Base-by-base conservation (phyloP, 2,888 invertebrate genomes). In the Tenthredo livida region DNA sequence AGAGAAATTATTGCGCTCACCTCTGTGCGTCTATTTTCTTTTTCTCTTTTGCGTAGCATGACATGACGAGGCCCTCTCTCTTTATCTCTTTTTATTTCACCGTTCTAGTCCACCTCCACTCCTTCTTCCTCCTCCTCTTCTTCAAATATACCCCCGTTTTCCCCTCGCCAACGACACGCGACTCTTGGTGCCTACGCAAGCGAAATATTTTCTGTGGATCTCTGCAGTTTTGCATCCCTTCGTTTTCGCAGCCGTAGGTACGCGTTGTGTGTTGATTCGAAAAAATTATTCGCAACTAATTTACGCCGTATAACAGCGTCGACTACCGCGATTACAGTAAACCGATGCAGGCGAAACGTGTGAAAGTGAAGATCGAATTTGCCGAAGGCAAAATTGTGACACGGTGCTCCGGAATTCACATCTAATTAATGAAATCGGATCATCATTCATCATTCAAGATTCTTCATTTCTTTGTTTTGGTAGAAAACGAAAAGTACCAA, bases 341-440 rank as follows among this genome's bases (percentile, higher is more conserved):
- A 29, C 15, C 54, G 54, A 25, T 43, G 33, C n/a, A n/a, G n/a
- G 83, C 47, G 70, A 65, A 47, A 47, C 80, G 58, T 67, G 83
- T 83, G 83, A 83, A 83, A 83, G 83, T 83, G 67, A 83, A 70
- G 70, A 21, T 83, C 47, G 17, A 29, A 67, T 83, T 67, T 9
- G 67, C 83, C 67, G 50, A 37, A 65, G 83, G 83, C 67, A 25
- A 50, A 40, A 4, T 47, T 50, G 83, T 67, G 67, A 25, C 43
- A 12, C 47, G 83, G 70, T 67, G 67, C 47, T 67, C 17, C 47
- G 83, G 70, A 70, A 83, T 67, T 83, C 43, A 47, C 47, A 50
- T 47, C 29, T 47, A 67, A 83, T 83, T 83, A 43, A 29, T 3
- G n/a, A 47, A 47, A n/a, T 25, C 40, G 29, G 54, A n/a, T 43